phyloP scores from a whole-genome alignment of 1,140 invertebrate genomes.

The Vollenhovia emeryi region DNA sequence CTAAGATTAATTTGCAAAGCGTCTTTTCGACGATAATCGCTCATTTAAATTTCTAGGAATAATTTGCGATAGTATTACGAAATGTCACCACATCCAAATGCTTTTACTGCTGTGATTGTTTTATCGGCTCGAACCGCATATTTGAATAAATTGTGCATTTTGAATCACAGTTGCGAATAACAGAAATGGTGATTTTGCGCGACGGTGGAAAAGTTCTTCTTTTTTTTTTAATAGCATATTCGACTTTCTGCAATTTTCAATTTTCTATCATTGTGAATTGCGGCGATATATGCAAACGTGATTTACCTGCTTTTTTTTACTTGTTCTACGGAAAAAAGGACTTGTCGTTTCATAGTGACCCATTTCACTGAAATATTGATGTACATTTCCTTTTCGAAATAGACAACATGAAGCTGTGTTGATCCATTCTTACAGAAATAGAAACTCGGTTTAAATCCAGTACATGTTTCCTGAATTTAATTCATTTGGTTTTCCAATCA shows the following conservation, averaged over 20 bases:
- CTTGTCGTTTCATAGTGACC: slow-evolving; percentile 14
- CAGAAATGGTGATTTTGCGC: slow-evolving; percentile 8
- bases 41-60: slow-evolving; percentile 31
- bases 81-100: background rate
- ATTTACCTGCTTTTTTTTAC: slow-evolving; percentile 30
- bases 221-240: slow-evolving; percentile 26
- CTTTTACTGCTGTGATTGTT: slow-evolving; percentile 14
- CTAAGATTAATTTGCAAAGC: background rate
- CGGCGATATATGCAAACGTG: background rate
- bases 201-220: background rate
- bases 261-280: slow-evolving; percentile 22
- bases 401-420: background rate
- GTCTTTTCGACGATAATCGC: background rate
- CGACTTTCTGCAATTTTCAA: slow-evolving; percentile 17
- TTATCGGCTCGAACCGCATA: slow-evolving; percentile 13
- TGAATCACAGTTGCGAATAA: background rate
- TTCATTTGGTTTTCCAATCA: background rate
- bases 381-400: slow-evolving; percentile 11
- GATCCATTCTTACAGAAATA: background rate
- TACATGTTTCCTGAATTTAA: background rate
- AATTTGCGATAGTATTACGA: background rate
- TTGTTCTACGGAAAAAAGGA: slow-evolving; percentile 5
- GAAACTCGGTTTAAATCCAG: slow-evolving; percentile 3
- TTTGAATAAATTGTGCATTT: slow-evolving; percentile 42
- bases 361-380: slow-evolving; percentile 42